These are phyloP conservation scores for Nothoprocta pentlandii DNA, from an alignment of 2,113 vertebrate species.

Conservation along the genomic window DNA sequence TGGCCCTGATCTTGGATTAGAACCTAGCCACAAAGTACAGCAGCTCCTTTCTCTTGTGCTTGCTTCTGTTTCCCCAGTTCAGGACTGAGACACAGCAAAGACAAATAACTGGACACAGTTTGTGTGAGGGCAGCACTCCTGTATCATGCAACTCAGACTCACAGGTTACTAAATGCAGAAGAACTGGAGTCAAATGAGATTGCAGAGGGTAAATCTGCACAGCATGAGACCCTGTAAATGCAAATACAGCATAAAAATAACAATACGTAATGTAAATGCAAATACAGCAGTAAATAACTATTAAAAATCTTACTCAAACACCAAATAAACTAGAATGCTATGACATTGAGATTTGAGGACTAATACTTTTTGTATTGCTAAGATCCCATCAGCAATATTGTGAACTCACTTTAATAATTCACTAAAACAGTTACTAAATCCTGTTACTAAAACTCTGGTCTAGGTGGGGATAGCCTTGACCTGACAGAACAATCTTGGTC, in stretches of 20 bases:
- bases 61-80: background rate
- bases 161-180: background rate
- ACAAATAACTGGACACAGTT: background rate
- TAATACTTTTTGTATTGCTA: background rate
- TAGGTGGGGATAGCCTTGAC: background rate
- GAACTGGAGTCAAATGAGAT: background rate
- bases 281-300: background rate
- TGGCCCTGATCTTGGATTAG: rapidly evolving
- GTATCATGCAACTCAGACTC: background rate
- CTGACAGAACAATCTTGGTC: background rate
- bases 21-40: background rate
- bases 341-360: background rate
- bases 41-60: background rate
- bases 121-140: background rate
- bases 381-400: background rate
- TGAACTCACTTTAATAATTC: background rate
- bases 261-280: background rate
- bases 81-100: background rate
- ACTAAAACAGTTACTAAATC: background rate
- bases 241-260: background rate
- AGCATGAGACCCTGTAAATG: background rate
- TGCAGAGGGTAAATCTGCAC: background rate
- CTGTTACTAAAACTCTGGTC: background rate
- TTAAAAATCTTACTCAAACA: background rate
- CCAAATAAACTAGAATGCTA: background rate